Evolutionary conservation across 2,113 vertebrate genomes (phyloP).

Genomic region (Tragelaphus scriptus): DNA sequence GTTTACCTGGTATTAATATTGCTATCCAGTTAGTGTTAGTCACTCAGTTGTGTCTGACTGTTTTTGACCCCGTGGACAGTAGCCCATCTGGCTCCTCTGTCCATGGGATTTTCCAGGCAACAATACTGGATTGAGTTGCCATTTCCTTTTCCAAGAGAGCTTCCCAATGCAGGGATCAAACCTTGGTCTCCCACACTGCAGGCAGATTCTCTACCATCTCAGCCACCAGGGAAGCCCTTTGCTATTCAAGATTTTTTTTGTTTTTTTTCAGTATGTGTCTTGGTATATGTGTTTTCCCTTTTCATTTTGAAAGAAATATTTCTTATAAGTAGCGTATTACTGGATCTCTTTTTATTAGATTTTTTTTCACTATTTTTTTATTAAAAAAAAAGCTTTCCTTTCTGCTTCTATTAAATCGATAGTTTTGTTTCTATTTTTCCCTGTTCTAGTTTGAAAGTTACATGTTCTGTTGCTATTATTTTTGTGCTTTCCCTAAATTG

Average conservation of each 20-base stretch:
- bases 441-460: not conserved
- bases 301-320: conserved; percentile 1
- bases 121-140: not conserved
- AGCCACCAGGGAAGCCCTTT: not conserved
- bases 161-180: not conserved
- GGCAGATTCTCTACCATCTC: not conserved
- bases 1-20: not conserved
- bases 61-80: not conserved
- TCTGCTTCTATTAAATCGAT: not conserved
- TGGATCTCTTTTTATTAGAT: not conserved
- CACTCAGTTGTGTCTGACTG: not conserved
- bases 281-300: not conserved
- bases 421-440: not conserved
- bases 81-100: not conserved
- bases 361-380: not conserved
- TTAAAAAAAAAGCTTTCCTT: not conserved
- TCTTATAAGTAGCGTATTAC: not conserved
- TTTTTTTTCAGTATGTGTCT: not conserved
- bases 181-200: not conserved
- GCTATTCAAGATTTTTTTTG: not conserved
- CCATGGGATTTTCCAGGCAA: not conserved
- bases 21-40: not conserved
- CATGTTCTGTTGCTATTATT: not conserved
- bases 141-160: not conserved
- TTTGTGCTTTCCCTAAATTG: not conserved